A percentile compares a stretch with the other conserved stretches of the same genome.
These are phyloP conservation scores for Dryocosmus kuriphilus DNA, from an alignment of 2,888 invertebrate species.

Conservation along the genomic window DNA sequence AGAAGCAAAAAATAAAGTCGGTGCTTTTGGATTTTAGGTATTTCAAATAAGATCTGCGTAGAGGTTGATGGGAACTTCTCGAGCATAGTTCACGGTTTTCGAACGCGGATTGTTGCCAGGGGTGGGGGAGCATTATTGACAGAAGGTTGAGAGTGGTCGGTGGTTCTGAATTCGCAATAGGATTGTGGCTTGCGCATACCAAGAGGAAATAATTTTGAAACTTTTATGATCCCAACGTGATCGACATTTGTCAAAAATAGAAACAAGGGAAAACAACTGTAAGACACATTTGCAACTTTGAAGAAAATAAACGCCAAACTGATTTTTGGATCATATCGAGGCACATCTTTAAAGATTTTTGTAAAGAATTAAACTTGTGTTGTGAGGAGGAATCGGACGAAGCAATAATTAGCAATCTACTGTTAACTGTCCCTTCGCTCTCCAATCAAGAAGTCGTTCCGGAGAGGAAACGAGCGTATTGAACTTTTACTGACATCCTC, in stretches of 20 bases:
- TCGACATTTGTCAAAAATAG: neutral
- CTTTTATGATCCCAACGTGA: slow-evolving; percentile 28
- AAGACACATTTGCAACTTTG: neutral
- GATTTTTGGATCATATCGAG: too few species aligned
- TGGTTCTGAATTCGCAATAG: slow-evolving; percentile 35
- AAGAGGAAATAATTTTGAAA: slow-evolving; percentile 37
- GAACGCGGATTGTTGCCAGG: slow-evolving; percentile 32
- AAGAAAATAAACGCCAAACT: too few species aligned
- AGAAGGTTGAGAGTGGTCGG: slow-evolving; percentile 23
- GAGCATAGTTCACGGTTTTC: slow-evolving; percentile 17
- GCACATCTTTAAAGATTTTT: too few species aligned
- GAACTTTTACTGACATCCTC: slow-evolving; percentile 54
- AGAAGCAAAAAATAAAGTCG: too few species aligned
- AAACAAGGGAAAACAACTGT: neutral
- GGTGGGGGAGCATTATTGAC: slow-evolving; percentile 25
- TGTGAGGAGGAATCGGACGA: slow-evolving; percentile 4
- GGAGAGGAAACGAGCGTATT: slow-evolving; percentile 62
- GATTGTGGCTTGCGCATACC: slow-evolving; percentile 31
- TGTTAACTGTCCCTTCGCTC: slow-evolving; percentile 52
- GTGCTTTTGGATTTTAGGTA: neutral
- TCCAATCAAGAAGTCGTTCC: slow-evolving; percentile 62
- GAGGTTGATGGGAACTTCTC: neutral
- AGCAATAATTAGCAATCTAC: slow-evolving; percentile 57
- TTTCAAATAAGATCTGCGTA: slow-evolving; percentile 10
- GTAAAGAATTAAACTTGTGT: too few species aligned